Conservation (phyloP, 2,113 vertebrate genomes). For the Phyllostomus discolor region DNA sequence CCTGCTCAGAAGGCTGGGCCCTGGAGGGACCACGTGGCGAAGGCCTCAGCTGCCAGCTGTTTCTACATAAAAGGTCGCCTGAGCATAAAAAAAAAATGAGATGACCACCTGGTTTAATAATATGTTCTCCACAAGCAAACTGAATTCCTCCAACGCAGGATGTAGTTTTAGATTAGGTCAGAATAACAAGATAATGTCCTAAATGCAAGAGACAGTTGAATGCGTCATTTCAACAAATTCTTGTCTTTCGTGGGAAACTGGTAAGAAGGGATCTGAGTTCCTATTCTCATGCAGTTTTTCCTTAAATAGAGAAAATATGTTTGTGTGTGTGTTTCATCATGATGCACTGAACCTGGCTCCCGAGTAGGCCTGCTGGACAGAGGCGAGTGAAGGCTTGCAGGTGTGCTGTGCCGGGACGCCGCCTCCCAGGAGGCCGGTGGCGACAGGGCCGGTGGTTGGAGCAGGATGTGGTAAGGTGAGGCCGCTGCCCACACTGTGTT, state of each 20-base stretch:
- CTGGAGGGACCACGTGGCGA: background rate
- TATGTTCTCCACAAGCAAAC: background rate
- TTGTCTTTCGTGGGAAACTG: background rate
- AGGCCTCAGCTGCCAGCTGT: background rate
- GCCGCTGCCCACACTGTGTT: accelerated
- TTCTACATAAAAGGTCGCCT: background rate
- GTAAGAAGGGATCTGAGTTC: background rate
- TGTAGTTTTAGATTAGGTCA: background rate
- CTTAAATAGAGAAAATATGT: background rate
- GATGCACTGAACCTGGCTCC: background rate
- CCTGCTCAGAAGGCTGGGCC: background rate
- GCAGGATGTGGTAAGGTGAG: accelerated
- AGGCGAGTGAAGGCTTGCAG: background rate
- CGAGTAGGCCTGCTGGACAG: background rate
- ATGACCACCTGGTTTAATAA: background rate
- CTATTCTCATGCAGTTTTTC: background rate
- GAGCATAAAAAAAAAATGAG: background rate
- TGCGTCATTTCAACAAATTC: background rate
- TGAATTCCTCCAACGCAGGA: background rate
- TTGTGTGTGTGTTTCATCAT: background rate
- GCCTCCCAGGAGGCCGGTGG: accelerated
- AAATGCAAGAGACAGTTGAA: background rate
- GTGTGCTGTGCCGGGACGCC: background rate
- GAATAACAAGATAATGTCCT: background rate
- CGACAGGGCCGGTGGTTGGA: background rate